Conservation (phyloP, 2,113 vertebrate genomes). For the Acrocephalus arundinaceus region DNA sequence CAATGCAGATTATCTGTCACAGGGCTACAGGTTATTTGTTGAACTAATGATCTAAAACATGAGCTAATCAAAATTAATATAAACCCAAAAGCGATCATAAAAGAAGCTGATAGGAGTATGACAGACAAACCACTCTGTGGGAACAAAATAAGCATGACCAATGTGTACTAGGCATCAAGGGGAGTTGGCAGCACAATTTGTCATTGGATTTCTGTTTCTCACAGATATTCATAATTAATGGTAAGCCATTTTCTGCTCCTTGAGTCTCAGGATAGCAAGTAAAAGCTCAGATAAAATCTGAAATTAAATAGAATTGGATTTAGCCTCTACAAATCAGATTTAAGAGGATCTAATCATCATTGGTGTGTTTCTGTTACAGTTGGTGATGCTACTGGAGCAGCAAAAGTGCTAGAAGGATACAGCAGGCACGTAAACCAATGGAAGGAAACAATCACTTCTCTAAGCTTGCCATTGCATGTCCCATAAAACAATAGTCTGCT, state of each 20-base stretch:
- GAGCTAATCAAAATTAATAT: constrained; percentile 55
- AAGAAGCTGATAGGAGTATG: constrained; percentile 3
- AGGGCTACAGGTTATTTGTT: constrained; percentile 56
- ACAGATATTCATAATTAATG: constrained; percentile 42
- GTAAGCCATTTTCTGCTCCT: constrained; percentile 30
- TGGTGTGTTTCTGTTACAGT: neutral
- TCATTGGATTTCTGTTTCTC: constrained; percentile 37
- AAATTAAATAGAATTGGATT: constrained; percentile 28
- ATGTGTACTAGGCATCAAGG: neutral
- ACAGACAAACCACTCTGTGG: neutral
- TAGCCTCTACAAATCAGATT: constrained; percentile 10
- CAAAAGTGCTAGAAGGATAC: neutral
- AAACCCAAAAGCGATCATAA: neutral
- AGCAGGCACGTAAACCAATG: neutral
- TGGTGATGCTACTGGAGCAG: neutral
- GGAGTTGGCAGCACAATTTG: neutral
- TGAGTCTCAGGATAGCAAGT: neutral
- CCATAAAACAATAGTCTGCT: neutral
- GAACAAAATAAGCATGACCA: constrained; percentile 17
- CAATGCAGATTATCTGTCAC: constrained; percentile 40
- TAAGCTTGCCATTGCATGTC: fast-evolving
- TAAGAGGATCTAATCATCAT: neutral
- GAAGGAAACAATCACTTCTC: neutral
- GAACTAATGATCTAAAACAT: constrained; percentile 59
- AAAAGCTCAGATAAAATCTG: constrained; percentile 42